phyloP scores from a whole-genome alignment of 2,113 vertebrate genomes.

The Epinephelus fuscoguttatus region DNA sequence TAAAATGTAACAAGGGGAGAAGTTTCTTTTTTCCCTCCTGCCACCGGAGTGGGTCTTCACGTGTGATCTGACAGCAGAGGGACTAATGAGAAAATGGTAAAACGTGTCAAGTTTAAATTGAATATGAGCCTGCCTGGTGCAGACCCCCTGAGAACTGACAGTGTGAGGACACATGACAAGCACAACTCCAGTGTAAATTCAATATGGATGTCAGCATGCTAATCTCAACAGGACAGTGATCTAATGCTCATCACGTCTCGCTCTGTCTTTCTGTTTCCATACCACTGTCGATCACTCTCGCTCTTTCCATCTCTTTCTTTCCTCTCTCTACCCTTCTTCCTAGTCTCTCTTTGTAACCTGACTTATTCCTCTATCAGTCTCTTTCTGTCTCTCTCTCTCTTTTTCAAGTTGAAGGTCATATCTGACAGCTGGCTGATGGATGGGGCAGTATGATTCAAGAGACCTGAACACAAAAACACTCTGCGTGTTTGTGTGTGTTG shows the following conservation, averaged over 20 bases:
- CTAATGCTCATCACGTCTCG: constrained; percentile 20
- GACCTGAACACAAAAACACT: constrained; percentile 7
- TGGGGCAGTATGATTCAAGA: constrained; percentile 29
- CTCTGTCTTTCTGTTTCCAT: constrained; percentile 15
- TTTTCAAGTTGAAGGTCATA: constrained; percentile 64
- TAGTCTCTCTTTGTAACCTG: background rate
- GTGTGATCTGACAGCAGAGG: constrained; percentile 13
- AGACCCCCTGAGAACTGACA: constrained; percentile 15
- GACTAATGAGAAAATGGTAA: constrained; percentile 48
- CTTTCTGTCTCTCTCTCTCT: background rate
- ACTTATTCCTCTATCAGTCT: background rate
- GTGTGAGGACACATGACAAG: constrained; percentile 16
- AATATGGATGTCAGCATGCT: constrained; percentile 30
- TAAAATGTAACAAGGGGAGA: background rate
- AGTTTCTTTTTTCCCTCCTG: background rate
- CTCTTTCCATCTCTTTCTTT: background rate
- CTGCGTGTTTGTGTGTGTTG: background rate
- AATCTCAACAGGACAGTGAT: constrained; percentile 34
- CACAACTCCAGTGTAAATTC: constrained; percentile 22
- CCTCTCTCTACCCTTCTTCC: background rate
- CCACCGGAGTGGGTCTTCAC: background rate
- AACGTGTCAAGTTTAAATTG: constrained; percentile 45
- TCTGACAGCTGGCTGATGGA: constrained; percentile 61
- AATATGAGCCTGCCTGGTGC: background rate
- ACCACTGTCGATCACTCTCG: background rate